Conservation (phyloP, 2,113 vertebrate species). For the Charina bottae region DNA sequence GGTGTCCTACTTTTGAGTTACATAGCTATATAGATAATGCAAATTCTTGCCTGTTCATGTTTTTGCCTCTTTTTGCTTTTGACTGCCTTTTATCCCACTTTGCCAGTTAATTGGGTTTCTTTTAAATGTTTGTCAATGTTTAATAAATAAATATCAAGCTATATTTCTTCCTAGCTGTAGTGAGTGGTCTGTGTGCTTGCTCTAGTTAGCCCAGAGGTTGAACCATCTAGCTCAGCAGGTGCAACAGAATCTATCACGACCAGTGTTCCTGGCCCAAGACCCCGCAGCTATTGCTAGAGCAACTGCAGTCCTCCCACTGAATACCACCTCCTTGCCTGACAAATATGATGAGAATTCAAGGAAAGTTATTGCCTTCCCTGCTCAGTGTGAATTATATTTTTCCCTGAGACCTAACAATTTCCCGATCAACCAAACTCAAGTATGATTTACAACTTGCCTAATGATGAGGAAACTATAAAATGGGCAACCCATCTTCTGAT, state of each 20-base stretch:
- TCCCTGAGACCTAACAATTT: background rate
- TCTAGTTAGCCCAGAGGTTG: background rate
- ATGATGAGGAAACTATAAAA: background rate
- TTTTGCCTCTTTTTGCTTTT: no score
- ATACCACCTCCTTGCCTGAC: background rate
- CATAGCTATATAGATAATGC: no score
- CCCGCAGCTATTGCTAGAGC: background rate
- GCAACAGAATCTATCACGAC: background rate
- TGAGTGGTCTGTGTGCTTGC: no score
- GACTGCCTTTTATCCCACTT: no score
- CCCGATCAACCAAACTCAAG: background rate
- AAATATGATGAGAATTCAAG: background rate
- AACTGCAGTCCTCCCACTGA: background rate
- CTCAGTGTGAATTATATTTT: background rate
- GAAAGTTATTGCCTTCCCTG: background rate
- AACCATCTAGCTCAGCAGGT: background rate
- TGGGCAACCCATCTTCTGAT: background rate
- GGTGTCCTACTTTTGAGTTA: no score
- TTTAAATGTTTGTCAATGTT: no score
- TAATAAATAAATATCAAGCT: no score
- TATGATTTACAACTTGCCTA: background rate
- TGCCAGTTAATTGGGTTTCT: no score
- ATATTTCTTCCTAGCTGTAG: no score
- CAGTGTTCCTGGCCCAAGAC: background rate
- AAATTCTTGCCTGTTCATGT: no score